phyloP scores from a whole-genome alignment of 2,113 vertebrate genomes.

The Emydura subglobosa region DNA sequence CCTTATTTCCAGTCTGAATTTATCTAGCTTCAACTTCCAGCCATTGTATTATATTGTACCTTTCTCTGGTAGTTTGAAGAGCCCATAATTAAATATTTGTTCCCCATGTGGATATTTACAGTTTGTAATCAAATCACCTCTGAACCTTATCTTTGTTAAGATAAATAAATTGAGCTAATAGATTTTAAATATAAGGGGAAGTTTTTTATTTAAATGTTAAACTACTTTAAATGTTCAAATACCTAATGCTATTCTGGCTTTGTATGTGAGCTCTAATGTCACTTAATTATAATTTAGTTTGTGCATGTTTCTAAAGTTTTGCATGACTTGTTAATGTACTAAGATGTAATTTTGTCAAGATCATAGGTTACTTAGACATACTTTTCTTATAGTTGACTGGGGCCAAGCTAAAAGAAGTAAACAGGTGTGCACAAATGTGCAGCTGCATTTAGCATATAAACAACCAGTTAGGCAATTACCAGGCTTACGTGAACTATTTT shows the following conservation, averaged over 20 bases:
- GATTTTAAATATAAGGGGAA: background rate
- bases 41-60: background rate
- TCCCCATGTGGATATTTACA: background rate
- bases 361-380: background rate
- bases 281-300: slow-evolving; percentile 13
- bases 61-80: background rate
- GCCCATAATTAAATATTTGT: background rate
- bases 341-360: background rate
- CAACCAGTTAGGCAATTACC: background rate
- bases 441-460: background rate
- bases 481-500: background rate
- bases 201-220: background rate
- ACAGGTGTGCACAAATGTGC: background rate
- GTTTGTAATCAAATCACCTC: background rate
- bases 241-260: background rate
- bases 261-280: slow-evolving; percentile 32
- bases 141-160: background rate
- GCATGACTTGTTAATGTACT: slow-evolving; percentile 30
- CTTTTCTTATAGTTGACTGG: too few species aligned
- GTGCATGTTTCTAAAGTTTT: slow-evolving; percentile 50
- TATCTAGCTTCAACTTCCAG: background rate
- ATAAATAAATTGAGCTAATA: background rate
- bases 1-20: background rate
- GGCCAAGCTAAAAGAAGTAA: background rate
- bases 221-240: background rate